Evolutionary conservation across 2,888 invertebrate species (phyloP).

Genomic region (Rhaphigaster nebulosa): DNA sequence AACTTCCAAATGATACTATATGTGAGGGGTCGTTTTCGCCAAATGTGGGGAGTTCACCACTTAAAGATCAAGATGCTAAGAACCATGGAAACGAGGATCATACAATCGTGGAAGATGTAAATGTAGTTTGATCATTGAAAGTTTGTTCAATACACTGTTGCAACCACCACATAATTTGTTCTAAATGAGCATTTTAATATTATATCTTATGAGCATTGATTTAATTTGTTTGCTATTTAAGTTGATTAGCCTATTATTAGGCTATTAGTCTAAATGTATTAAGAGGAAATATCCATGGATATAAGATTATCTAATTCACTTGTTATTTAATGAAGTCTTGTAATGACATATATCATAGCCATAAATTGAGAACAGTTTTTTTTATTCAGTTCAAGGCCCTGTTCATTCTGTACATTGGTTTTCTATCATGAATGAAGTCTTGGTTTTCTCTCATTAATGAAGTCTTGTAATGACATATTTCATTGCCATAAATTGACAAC

Average conservation of each 20-base stretch:
- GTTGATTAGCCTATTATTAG: background rate
- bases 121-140: slow-evolving; percentile 7
- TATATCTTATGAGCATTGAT: background rate
- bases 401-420: background rate
- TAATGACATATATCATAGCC: background rate
- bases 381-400: background rate
- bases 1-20: background rate
- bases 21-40: slow-evolving; percentile 12
- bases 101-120: background rate
- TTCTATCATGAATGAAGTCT: too few species aligned
- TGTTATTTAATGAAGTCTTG: background rate
- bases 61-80: background rate
- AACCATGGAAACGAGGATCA: background rate
- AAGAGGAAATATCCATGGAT: background rate
- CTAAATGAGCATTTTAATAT: background rate
- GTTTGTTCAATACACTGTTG: background rate
- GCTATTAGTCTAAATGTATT: background rate
- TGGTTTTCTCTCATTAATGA: too few species aligned
- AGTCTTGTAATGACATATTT: too few species aligned
- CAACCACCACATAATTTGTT: background rate
- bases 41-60: slow-evolving; percentile 16
- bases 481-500: background rate
- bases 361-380: background rate
- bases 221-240: background rate
- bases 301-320: background rate